Evolutionary conservation across 2,113 vertebrate species (phyloP).

Genomic region (Daphoenositta chrysoptera): DNA sequence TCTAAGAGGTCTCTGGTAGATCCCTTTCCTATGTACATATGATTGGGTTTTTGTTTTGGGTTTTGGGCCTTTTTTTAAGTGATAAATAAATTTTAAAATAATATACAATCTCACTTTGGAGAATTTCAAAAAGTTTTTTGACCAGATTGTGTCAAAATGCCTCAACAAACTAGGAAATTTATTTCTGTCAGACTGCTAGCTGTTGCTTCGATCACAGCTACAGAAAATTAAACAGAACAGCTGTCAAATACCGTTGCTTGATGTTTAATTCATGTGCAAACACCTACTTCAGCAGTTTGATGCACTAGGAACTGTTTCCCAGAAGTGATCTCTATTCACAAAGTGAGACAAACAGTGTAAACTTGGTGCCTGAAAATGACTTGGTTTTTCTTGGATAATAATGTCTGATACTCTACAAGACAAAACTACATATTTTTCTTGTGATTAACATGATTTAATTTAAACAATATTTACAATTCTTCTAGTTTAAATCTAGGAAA

Average conservation of each 20-base stretch:
- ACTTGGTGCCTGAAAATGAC: background rate
- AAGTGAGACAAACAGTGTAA: background rate
- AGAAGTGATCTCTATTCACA: background rate
- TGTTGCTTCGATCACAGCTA: background rate
- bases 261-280: slow-evolving; percentile 29
- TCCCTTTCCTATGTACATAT: background rate
- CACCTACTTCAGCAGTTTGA: background rate
- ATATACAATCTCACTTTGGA: background rate
- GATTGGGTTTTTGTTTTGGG: rapidly evolving
- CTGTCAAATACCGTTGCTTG: background rate
- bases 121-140: background rate
- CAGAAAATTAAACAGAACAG: slow-evolving; percentile 7
- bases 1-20: background rate
- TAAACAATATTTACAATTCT: background rate
- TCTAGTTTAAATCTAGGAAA: background rate
- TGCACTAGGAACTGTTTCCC: background rate
- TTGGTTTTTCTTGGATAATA: background rate
- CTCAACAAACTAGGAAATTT: background rate
- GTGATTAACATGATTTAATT: background rate
- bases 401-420: background rate
- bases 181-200: background rate
- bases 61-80: background rate
- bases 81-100: background rate
- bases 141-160: background rate
- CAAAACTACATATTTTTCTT: background rate